A percentile compares a stretch with the other conserved stretches of the same genome.
Evolutionary conservation across 2,113 vertebrate genomes (phyloP).

Genomic region (Lophura nycthemera): DNA sequence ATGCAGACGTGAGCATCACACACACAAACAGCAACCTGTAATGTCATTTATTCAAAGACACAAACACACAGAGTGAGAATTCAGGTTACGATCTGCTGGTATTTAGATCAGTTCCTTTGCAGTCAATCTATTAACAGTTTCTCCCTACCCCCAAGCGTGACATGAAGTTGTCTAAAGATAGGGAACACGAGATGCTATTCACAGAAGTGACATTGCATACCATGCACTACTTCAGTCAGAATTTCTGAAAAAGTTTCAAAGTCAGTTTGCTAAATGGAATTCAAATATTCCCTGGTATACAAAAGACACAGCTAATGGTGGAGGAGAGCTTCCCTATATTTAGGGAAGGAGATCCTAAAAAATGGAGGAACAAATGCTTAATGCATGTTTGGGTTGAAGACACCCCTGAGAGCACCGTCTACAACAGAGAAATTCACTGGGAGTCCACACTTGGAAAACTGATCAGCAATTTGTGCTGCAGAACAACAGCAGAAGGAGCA

Average conservation of each 20-base stretch:
- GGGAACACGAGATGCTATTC: background rate
- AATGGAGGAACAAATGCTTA: background rate
- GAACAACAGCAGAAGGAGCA: background rate
- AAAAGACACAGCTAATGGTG: background rate
- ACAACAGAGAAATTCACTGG: background rate
- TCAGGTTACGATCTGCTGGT: conserved; percentile 35
- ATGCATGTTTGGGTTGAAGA: background rate
- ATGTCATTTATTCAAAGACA: background rate
- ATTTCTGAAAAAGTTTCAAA: background rate
- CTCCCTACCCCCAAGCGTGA: background rate
- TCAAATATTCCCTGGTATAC: background rate
- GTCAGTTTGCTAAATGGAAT: background rate
- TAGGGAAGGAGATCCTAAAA: background rate
- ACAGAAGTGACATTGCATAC: background rate
- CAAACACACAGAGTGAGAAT: conserved; percentile 11
- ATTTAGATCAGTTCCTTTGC: conserved; percentile 56
- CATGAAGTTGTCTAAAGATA: conserved; percentile 29
- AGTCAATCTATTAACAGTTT: conserved; percentile 30
- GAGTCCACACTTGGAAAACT: background rate
- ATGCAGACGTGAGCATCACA: background rate
- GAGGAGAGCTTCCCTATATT: fast-evolving
- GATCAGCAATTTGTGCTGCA: background rate
- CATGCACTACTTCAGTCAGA: background rate
- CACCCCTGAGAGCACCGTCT: background rate
- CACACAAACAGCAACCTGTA: background rate